Evolutionary conservation across 2,113 vertebrate genomes (phyloP), one percentile per base, ranked within the genome.

Genomic region (Coracopsis vasa): DNA sequence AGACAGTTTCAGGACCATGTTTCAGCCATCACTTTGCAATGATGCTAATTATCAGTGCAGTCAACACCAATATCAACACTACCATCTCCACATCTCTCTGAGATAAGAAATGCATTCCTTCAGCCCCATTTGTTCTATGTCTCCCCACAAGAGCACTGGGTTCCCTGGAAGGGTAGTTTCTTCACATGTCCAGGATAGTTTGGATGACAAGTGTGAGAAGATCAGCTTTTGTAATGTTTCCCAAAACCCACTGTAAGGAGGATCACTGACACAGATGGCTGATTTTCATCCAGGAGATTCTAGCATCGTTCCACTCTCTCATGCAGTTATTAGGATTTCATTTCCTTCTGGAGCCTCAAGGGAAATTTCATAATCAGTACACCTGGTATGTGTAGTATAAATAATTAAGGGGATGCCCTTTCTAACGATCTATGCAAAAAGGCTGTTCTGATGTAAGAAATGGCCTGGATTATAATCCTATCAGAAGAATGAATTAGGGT

Each of bases 341-440:
- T 96, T 96, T 97, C 67, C 90, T 93, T 95, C 85, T 92, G 75
- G 31, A 88, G 79, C 93, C 95, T 90, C 85, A 29, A 92, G 95
- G 95, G 94, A 90, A 94, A 95, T 92, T 95, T 88, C 85, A 73
- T 83, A 86, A 97, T 80, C 90, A 92, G 85, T 88, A 96, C 95
- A 96, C 96, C 96, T 96, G 93, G 95, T 90, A 88, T 41, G 79
- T 50, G 39, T 62, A 44, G 42, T 90, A 83, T 93, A 94, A 97
- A 96, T 94, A 90, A 96, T 93, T 91, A 91, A 94, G 85, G 81
- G 72, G 42, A 95, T 96, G 88, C 82, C 92, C 71, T 87, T 70
- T 77, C 75, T 65, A 90, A 65, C 4, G 0, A 44, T 79, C 74
- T 88, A 4, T 62, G 88, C 62, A 94, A 82, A 93, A 91, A 92